Percentiles rank a stretch among this genome's conserved stretches.
These are phyloP conservation scores for Megalonaias nervosa DNA, from an alignment of 1,140 invertebrate genomes.

Conservation along the genomic window DNA sequence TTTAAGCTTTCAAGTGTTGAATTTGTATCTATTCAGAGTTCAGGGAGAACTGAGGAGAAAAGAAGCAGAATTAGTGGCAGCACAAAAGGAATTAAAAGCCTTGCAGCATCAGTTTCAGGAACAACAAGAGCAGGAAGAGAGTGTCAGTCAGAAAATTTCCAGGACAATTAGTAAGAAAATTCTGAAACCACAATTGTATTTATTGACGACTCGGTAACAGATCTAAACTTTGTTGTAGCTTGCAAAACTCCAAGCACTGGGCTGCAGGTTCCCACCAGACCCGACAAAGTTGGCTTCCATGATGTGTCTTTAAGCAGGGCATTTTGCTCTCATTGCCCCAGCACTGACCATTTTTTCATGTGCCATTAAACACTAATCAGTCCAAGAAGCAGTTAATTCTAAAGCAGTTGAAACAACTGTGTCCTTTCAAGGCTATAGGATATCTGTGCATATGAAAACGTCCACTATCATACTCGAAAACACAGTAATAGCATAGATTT, in stretches of 20 bases:
- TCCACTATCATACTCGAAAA: too few species aligned
- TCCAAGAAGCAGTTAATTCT: too few species aligned
- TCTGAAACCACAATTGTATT: not conserved
- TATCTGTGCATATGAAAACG: too few species aligned
- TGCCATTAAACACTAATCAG: too few species aligned
- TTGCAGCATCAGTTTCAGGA: conserved; percentile 46
- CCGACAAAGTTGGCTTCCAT: not conserved
- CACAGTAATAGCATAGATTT: too few species aligned
- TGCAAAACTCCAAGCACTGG: not conserved
- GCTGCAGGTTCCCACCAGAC: not conserved
- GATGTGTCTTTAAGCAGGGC: not conserved
- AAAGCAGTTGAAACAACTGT: too few species aligned
- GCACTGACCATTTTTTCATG: not conserved
- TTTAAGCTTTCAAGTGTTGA: not conserved
- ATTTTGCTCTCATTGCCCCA: not conserved
- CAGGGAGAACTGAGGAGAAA: conserved; percentile 43
- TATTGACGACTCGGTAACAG: not conserved
- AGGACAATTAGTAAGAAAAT: conserved; percentile 37
- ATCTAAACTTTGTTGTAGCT: not conserved
- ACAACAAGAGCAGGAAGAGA: conserved; percentile 41
- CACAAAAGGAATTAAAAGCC: conserved; percentile 45
- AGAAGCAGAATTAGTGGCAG: conserved; percentile 40
- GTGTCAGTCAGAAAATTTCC: conserved; percentile 40
- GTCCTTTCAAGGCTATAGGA: too few species aligned
- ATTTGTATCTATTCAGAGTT: conserved; percentile 38